Conservation (phyloP, 2,888 invertebrate species). For the Alentia gelatinosa region DNA sequence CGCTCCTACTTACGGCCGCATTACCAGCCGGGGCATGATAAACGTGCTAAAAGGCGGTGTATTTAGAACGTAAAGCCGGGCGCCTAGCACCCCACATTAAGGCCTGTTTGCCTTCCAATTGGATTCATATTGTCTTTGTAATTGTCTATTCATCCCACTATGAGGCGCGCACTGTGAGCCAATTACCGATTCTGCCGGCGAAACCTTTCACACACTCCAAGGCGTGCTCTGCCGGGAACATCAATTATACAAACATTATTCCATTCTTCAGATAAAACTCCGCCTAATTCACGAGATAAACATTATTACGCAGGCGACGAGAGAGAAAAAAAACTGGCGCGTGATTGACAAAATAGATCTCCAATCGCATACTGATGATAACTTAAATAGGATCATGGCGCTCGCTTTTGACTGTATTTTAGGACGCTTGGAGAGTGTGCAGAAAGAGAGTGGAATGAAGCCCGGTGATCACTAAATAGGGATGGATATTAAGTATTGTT, state of each 20-base stretch:
- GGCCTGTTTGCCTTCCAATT: neutral
- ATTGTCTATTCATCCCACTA: conserved; percentile 19
- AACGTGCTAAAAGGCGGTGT: neutral
- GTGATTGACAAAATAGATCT: conserved; percentile 26
- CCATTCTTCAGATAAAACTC: neutral
- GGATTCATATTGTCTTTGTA: conserved; percentile 40
- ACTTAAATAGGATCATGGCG: neutral
- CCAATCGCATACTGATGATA: neutral
- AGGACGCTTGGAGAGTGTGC: neutral
- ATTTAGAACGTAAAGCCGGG: neutral
- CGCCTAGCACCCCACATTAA: neutral
- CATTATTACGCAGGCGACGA: neutral
- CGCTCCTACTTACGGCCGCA: neutral
- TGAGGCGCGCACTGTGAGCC: neutral
- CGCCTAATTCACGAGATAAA: neutral
- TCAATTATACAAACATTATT: neutral
- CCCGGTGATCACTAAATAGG: neutral
- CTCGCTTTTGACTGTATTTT: neutral
- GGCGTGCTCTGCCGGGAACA: neutral
- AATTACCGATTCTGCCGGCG: neutral
- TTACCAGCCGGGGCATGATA: neutral
- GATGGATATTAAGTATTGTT: neutral
- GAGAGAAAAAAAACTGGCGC: neutral
- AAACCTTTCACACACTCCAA: neutral
- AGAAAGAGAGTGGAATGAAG: neutral